A percentile compares a stretch with the other conserved stretches of the same genome.
These are phyloP conservation scores for Tympanoctomys barrerae DNA, from an alignment of 2,797 vertebrate genomes.

Conservation along the genomic window DNA sequence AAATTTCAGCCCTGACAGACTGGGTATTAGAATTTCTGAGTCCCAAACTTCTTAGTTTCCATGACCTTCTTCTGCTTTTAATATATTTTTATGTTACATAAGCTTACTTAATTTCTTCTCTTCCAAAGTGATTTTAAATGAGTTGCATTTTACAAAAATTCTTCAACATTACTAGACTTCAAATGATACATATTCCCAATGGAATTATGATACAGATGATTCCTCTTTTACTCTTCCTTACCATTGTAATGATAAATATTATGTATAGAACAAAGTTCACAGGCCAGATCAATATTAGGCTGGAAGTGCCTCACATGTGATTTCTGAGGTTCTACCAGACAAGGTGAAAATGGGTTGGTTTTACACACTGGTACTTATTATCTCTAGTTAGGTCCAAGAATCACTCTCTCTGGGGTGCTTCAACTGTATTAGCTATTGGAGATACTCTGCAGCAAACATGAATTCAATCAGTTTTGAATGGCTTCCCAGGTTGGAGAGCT, in stretches of 20 bases:
- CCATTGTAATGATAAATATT: conserved; percentile 19
- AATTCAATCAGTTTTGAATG: not conserved
- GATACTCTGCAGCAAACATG: not conserved
- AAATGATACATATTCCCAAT: not conserved
- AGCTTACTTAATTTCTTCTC: not conserved
- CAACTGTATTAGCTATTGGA: not conserved
- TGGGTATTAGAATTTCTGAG: not conserved
- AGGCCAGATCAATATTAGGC: not conserved
- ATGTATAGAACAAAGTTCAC: conserved; percentile 6
- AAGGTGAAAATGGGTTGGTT: not conserved
- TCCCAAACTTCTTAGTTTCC: not conserved
- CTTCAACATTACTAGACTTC: not conserved
- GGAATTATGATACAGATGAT: not conserved
- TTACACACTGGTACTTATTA: not conserved
- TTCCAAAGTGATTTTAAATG: not conserved
- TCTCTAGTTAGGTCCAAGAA: not conserved
- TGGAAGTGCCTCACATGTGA: not conserved
- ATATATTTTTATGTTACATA: not conserved
- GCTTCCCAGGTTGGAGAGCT: not conserved
- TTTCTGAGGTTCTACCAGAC: not conserved
- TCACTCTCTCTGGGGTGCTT: not conserved
- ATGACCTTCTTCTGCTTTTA: not conserved
- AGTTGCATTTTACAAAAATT: not conserved
- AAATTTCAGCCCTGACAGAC: not conserved
- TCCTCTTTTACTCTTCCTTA: conserved; percentile 1